Evolutionary conservation across 2,888 invertebrate genomes (phyloP).

Genomic region (Campoplex capitator): DNA sequence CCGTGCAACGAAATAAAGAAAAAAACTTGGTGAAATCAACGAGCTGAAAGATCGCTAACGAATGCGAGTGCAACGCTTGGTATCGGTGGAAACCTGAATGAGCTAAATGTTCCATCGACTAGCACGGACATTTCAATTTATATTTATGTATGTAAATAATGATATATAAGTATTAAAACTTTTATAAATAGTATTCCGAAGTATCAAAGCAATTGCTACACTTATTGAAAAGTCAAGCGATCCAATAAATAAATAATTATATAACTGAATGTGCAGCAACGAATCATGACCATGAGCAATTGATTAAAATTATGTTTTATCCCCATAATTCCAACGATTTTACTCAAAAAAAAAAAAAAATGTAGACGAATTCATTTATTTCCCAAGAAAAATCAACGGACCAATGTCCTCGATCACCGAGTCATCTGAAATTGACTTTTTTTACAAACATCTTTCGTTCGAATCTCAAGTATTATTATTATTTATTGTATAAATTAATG

Average conservation of each 20-base stretch:
- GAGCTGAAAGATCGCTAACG: conserved; percentile 46
- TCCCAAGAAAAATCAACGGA: too few species aligned
- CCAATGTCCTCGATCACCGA: too few species aligned
- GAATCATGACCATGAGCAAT: too few species aligned
- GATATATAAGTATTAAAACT: not conserved
- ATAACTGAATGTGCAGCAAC: too few species aligned
- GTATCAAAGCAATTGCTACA: not conserved
- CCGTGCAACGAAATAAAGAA: not conserved
- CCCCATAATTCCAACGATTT: too few species aligned
- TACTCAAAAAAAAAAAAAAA: too few species aligned
- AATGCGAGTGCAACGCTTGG: conserved; percentile 51
- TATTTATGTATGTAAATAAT: not conserved
- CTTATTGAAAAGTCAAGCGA: not conserved
- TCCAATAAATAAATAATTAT: not conserved
- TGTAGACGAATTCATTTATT: too few species aligned
- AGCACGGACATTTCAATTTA: conserved; percentile 13
- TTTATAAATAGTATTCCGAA: not conserved
- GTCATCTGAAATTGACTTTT: too few species aligned
- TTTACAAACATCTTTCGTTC: too few species aligned
- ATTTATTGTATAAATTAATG: not conserved
- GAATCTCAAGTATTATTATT: not conserved
- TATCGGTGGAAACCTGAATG: conserved; percentile 25
- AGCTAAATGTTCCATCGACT: conserved; percentile 55
- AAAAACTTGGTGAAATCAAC: conserved; percentile 31
- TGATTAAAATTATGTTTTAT: not conserved